phyloP scores from a whole-genome alignment of 2,797 vertebrate species.

The Sebastes minor region DNA sequence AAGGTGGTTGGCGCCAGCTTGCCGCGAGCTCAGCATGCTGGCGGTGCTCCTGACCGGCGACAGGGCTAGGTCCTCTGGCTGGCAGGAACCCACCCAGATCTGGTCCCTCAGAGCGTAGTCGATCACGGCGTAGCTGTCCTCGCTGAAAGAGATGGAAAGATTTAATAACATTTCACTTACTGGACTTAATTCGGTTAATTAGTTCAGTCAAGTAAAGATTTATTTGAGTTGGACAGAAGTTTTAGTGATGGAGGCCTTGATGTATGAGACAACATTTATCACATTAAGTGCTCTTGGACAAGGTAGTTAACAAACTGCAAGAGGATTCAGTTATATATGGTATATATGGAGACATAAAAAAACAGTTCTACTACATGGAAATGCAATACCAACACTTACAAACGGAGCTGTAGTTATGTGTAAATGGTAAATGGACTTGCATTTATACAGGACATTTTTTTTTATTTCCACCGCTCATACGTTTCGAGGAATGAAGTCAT shows the following conservation, averaged over 20 bases:
- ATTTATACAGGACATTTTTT: no score
- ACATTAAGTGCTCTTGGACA: neutral
- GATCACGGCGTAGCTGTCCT: conserved; percentile 94
- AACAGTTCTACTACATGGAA: neutral
- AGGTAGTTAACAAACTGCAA: no score
- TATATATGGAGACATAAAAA: neutral
- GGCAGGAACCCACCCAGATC: conserved; percentile 87
- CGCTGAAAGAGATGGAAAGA: conserved; percentile 73
- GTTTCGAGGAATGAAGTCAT: no score
- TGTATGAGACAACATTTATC: neutral
- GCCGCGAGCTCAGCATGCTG: conserved; percentile 85
- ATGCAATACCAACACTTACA: neutral
- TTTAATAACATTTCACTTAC: neutral
- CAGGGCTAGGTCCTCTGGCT: conserved; percentile 81
- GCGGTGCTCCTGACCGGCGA: conserved; percentile 84
- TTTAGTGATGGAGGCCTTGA: neutral
- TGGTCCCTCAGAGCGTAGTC: conserved; percentile 91
- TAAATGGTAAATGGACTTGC: no score
- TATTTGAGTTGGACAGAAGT: neutral
- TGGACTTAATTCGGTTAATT: neutral
- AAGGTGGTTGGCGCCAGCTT: conserved; percentile 82
- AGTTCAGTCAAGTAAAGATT: neutral
- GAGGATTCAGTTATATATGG: neutral
- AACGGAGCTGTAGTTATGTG: neutral
- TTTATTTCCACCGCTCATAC: no score